Evolutionary conservation across 2,888 invertebrate genomes (phyloP), one percentile per base, ranked within the genome.

Genomic region (Aspidiotus rigidus): DNA sequence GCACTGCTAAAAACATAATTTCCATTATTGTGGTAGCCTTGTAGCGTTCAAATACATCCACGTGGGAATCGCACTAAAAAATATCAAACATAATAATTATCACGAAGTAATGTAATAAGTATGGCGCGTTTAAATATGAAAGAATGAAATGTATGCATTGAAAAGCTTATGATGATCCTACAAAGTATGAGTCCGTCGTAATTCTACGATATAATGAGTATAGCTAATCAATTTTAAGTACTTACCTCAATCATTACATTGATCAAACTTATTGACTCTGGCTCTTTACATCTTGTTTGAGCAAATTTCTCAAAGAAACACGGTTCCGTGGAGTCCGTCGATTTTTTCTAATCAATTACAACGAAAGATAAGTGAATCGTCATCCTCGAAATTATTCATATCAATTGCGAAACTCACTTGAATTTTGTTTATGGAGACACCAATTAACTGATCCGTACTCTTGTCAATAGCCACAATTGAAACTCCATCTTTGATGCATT

Each of bases 391-490:
- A 49, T 49, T n/a, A 49, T 49, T 49, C 6, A 2, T 49, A 49
- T 53, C n/a, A 28, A 5, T 28, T 5, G 28, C 28, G n/a, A 10
- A 16, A 62, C 44, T 49, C 62, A 72, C 72, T 62, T 72, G 72
- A 10, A 70, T 64, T 64, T 72, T 72, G 57, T 72, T 72, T 16
- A 70, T 64, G 11, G 53, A 61, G 11, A 72, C 72, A 11, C 72
- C 72, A 2, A 67, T 70, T 15, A 72, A 59, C 60, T 55, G 39
- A 11, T 69, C 61, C 6, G 71, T 69, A n/a, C 39, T 16, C 11
- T 55, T 69, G 39, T 71, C 70, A 11, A 71, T 54, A 16, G 72
- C 72, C 15, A 71, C 62, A 0, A 71, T 53, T n/a, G 71, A 72
- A n/a, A 71, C 53, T 11, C 62, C 69, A 55, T 72, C 72, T 53